Percentiles rank a stretch among this genome's conserved stretches.
Evolutionary conservation across 2,113 vertebrate genomes (phyloP).

Genomic region (Tupaia tana): DNA sequence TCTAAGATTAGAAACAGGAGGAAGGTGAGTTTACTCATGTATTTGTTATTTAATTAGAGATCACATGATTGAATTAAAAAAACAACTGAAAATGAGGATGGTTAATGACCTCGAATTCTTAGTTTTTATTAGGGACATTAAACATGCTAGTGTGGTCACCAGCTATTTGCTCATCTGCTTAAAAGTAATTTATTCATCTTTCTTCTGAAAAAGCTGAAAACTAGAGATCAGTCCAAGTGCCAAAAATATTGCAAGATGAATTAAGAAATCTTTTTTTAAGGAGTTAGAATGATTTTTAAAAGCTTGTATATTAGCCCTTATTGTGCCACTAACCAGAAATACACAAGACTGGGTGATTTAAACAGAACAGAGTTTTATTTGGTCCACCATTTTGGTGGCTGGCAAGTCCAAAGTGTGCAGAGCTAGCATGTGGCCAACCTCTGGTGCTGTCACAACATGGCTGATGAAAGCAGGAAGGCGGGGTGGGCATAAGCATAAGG

Average conservation of each 20-base stretch:
- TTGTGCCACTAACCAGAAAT: too few relatives aligned
- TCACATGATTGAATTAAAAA: not conserved
- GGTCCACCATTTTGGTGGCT: too few relatives aligned
- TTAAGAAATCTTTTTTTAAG: conserved; percentile 16
- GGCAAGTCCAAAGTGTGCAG: too few relatives aligned
- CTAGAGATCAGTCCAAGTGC: not conserved
- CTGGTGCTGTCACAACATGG: too few relatives aligned
- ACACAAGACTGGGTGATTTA: too few relatives aligned
- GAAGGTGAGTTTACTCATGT: not conserved
- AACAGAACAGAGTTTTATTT: too few relatives aligned
- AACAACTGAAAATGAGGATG: not conserved
- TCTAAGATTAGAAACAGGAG: not conserved
- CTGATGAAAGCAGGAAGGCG: too few relatives aligned
- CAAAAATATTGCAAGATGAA: not conserved
- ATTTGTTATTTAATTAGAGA: not conserved
- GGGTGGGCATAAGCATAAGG: too few relatives aligned
- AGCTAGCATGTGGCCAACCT: too few relatives aligned
- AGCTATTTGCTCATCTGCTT: not conserved
- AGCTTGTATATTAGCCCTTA: not conserved
- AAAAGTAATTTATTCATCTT: not conserved
- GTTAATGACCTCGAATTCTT: not conserved
- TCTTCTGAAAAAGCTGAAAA: conserved; percentile 34
- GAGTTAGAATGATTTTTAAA: conserved; percentile 12
- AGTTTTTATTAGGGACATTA: not conserved
- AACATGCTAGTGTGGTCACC: not conserved